These are phyloP conservation scores for Ctenopoma multispine DNA, from an alignment of 2,797 vertebrate genomes.

Conservation along the genomic window DNA sequence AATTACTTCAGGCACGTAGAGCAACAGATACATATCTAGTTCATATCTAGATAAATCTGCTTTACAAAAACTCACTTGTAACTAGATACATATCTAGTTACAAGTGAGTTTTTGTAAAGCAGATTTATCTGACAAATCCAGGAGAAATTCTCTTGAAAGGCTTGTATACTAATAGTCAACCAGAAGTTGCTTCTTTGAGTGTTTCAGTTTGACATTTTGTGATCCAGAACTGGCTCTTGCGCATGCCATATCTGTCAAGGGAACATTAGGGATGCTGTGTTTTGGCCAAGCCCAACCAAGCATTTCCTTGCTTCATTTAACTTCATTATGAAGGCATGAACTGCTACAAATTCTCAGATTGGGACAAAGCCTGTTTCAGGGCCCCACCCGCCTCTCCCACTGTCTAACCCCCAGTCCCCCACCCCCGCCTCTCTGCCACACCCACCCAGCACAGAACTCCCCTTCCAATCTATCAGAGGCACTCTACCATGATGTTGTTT, in stretches of 20 bases:
- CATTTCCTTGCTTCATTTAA: conserved; percentile 88
- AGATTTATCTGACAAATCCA: conserved; percentile 2
- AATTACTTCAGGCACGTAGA: conserved; percentile 9
- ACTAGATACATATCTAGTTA: neutral
- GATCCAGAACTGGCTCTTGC: conserved; percentile 33
- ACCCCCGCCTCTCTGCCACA: conserved; percentile 51
- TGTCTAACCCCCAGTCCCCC: conserved; percentile 45
- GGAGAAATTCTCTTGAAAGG: conserved; percentile 12
- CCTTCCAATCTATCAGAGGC: conserved; percentile 74
- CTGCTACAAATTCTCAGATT: conserved; percentile 87
- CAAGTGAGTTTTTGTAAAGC: conserved; percentile 5
- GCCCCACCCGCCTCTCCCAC: conserved; percentile 58
- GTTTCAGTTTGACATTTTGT: conserved; percentile 37
- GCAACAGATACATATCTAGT: neutral
- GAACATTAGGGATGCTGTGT: conserved; percentile 74
- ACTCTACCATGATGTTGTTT: conserved; percentile 80
- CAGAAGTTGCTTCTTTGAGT: conserved; percentile 28
- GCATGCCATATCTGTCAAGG: conserved; percentile 56
- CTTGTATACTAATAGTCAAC: conserved; percentile 40
- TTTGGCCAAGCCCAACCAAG: conserved; percentile 72
- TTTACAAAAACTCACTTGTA: too few species aligned
- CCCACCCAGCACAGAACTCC: conserved; percentile 66
- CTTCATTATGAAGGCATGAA: conserved; percentile 87
- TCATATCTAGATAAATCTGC: too few species aligned
- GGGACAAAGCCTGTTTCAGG: conserved; percentile 78